A percentile compares a stretch with the other conserved stretches of the same genome.
Evolutionary conservation across 2,888 invertebrate genomes (phyloP).

Genomic region (Elaeidobius kamerunicus): DNA sequence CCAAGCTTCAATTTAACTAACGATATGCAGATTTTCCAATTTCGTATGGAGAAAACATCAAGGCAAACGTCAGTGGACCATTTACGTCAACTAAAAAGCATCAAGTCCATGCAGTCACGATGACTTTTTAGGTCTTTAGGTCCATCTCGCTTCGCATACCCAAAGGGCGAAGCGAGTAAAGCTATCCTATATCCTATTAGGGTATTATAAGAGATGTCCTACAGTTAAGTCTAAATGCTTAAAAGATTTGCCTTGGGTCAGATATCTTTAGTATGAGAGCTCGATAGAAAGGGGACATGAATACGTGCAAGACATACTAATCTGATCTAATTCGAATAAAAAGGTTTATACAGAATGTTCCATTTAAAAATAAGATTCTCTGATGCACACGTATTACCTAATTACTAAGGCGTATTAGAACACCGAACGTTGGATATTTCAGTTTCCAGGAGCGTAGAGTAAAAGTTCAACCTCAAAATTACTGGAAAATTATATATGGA

Average conservation of each 20-base stretch:
- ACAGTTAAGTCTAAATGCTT: slow-evolving; percentile 29
- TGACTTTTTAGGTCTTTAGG: slow-evolving; percentile 15
- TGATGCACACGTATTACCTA: slow-evolving; percentile 23
- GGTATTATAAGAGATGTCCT: slow-evolving; percentile 27
- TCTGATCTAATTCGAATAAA: slow-evolving; percentile 29
- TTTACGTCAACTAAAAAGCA: slow-evolving; percentile 12
- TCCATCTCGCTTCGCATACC: slow-evolving; percentile 15
- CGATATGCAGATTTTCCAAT: too few species aligned
- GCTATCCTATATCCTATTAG: slow-evolving; percentile 28
- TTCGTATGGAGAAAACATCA: slow-evolving; percentile 1
- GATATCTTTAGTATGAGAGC: slow-evolving; percentile 16
- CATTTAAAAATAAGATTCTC: slow-evolving; percentile 8
- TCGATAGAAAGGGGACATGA: slow-evolving; percentile 17
- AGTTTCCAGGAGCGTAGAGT: too few species aligned
- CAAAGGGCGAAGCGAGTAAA: slow-evolving; percentile 23
- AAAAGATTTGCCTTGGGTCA: slow-evolving; percentile 29
- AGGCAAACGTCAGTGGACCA: slow-evolving; percentile 3
- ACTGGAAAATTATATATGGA: too few species aligned
- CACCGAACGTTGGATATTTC: too few species aligned
- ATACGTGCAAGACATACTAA: slow-evolving; percentile 28
- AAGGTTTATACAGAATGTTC: slow-evolving; percentile 22
- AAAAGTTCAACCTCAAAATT: too few species aligned
- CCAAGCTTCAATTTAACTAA: too few species aligned
- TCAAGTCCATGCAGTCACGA: slow-evolving; percentile 9
- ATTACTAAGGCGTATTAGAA: slow-evolving; percentile 11